phyloP scores from a whole-genome alignment of 2,888 invertebrate genomes.

The Sabatieria punctata region DNA sequence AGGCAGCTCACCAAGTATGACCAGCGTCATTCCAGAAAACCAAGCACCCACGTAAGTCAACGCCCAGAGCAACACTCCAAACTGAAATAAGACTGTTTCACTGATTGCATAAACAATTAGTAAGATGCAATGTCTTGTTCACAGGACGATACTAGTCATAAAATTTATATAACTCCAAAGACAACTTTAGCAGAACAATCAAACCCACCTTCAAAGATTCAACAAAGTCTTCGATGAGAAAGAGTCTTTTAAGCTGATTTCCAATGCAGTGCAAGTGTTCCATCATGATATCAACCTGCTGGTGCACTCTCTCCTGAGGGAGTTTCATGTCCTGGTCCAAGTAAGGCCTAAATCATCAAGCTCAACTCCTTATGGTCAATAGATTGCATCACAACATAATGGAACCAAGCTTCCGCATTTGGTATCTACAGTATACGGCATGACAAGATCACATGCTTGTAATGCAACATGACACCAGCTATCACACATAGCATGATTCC shows the following conservation, averaged over 20 bases:
- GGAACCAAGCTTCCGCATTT: no score
- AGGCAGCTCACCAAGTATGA: conserved; percentile 62
- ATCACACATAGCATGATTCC: no score
- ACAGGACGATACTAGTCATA: no score
- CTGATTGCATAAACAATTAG: background rate
- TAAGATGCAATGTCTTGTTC: conserved; percentile 4
- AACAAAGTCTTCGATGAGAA: conserved; percentile 87
- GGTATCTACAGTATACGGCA: no score
- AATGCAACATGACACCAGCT: no score
- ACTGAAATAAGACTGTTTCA: conserved; percentile 48
- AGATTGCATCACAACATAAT: no score
- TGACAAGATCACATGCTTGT: no score
- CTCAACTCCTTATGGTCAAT: no score
- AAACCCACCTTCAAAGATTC: conserved; percentile 50
- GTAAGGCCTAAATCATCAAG: conserved; percentile 41
- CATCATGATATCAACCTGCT: conserved; percentile 65
- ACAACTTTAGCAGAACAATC: no score
- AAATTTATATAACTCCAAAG: no score
- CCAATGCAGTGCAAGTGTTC: conserved; percentile 66
- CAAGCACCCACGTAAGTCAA: conserved; percentile 92
- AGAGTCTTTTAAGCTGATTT: conserved; percentile 69
- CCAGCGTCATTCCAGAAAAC: conserved; percentile 97
- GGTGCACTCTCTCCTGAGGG: conserved; percentile 75
- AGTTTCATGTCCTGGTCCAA: conserved; percentile 71
- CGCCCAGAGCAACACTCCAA: conserved; percentile 82